Evolutionary conservation across 2,888 invertebrate species (phyloP).

Genomic region (Drosophila imparisetae): DNA sequence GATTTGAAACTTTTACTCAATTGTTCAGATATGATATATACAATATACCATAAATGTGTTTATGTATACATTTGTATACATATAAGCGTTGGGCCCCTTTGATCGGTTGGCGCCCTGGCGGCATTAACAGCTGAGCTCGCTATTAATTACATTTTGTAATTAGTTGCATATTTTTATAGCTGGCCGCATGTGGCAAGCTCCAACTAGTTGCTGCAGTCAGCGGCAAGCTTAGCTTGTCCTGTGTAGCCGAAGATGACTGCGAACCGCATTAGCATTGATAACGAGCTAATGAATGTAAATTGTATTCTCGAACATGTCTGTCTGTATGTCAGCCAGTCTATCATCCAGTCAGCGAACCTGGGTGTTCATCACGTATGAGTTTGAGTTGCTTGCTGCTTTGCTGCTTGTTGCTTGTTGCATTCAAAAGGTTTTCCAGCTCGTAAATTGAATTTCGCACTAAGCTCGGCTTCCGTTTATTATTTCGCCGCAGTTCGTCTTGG

Average conservation of each 20-base stretch:
- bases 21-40: background rate
- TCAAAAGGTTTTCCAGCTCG: conserved; percentile 40
- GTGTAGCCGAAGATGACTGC: conserved; percentile 51
- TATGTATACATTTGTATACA: background rate
- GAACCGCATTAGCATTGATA: conserved; percentile 81
- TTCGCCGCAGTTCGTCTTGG: conserved; percentile 34
- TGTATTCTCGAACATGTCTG: conserved; percentile 65
- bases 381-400: conserved; percentile 28
- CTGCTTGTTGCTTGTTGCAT: conserved; percentile 14
- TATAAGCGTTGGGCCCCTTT: conserved; percentile 7
- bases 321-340: conserved; percentile 27
- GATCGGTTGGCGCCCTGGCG: conserved; percentile 45
- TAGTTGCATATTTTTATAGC: conserved; percentile 72
- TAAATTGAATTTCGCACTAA: conserved; percentile 77
- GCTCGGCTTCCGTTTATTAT: conserved; percentile 70
- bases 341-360: conserved; percentile 26
- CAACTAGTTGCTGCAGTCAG: conserved; percentile 3
- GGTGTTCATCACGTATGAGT: conserved; percentile 48
- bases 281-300: conserved; percentile 83
- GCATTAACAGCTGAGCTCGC: conserved; percentile 66
- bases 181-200: conserved; percentile 49
- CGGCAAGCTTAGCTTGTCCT: conserved; percentile 31
- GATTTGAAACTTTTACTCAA: background rate
- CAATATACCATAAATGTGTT: background rate
- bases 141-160: conserved; percentile 83